These are phyloP conservation scores for Scolopax bukidnonensis DNA, from an alignment of 2,797 vertebrate genomes.

Conservation along the genomic window DNA sequence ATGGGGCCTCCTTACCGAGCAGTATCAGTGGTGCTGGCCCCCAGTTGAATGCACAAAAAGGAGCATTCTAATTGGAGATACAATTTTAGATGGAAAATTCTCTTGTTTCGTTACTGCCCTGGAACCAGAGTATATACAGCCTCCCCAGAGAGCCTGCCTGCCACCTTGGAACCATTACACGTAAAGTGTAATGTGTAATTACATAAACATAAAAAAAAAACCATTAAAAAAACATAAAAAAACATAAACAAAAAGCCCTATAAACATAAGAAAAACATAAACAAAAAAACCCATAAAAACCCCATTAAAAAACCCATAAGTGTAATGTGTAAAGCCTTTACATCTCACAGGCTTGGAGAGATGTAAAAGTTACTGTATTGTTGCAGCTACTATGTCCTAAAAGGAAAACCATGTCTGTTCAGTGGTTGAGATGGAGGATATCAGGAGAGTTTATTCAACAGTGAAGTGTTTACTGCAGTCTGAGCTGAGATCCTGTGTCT, in stretches of 20 bases:
- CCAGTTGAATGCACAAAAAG: background rate
- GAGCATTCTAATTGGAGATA: background rate
- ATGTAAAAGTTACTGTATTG: background rate
- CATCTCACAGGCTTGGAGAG: background rate
- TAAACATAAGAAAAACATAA: too few relatives aligned
- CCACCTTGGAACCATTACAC: background rate
- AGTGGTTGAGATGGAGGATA: background rate
- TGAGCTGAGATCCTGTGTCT: background rate
- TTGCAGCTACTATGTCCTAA: background rate
- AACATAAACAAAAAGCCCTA: too few relatives aligned
- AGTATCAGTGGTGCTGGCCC: background rate
- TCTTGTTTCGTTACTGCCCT: background rate
- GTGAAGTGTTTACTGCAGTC: background rate
- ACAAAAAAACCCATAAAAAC: too few relatives aligned
- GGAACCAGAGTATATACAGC: background rate
- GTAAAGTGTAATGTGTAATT: background rate
- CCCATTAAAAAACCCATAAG: too few relatives aligned
- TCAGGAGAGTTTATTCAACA: background rate
- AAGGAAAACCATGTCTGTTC: background rate
- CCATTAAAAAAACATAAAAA: too few relatives aligned
- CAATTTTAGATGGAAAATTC: background rate
- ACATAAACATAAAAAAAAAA: too few relatives aligned
- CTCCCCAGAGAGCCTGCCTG: background rate
- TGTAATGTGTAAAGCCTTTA: background rate
- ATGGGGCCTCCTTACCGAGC: background rate